Evolutionary conservation across 2,797 vertebrate species (phyloP), one percentile per base, ranked within the genome.

Genomic region (Malacoctenus gilli): DNA sequence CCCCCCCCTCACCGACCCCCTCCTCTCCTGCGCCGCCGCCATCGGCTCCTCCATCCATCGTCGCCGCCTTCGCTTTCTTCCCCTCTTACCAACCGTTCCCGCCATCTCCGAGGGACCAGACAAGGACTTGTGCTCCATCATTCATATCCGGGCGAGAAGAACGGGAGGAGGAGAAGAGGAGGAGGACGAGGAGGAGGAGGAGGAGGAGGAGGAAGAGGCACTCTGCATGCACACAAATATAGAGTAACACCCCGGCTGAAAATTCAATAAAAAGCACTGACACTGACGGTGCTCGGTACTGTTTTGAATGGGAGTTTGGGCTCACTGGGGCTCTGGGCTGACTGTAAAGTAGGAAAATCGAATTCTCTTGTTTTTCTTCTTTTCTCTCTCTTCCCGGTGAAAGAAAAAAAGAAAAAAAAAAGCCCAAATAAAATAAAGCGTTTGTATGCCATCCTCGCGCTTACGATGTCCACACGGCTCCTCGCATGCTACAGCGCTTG

Each of bases 51-150:
- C 57, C 49, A 62, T 63, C 34, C 62, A 39, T 36, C 30, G 32
- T 38, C 52, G 58, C 50, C 52, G 40, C 35, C 22, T 59, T 66
- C 41, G 16, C 58, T 49, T 63, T 58, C 47, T 51, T 68, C n/a
- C 11, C 59, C 69, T 77, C 73, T 43, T 48, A 54, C 64, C 55
- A 76, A 28, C 46, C 74, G 65, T 75, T 54, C 62, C 52, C 59
- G 49, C 73, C 54, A 72, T 84, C 81, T 83, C 74, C 30, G 55
- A 72, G 75, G 80, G 61, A 78, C 58, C 37, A 80, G 72, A 71
- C 76, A 78, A 83, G 77, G 80, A 80, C 84, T 86, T 87, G 82
- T 80, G 72, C 77, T 84, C 79, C 83, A 79, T 86, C 84, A 84
- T 84, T 89, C 85, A 83, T 76, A 82, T 62, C 72, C 72, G 79